A percentile compares a stretch with the other conserved stretches of the same genome.
Conservation (phyloP, 2,888 invertebrate species). For the Temnothorax ravouxi region DNA sequence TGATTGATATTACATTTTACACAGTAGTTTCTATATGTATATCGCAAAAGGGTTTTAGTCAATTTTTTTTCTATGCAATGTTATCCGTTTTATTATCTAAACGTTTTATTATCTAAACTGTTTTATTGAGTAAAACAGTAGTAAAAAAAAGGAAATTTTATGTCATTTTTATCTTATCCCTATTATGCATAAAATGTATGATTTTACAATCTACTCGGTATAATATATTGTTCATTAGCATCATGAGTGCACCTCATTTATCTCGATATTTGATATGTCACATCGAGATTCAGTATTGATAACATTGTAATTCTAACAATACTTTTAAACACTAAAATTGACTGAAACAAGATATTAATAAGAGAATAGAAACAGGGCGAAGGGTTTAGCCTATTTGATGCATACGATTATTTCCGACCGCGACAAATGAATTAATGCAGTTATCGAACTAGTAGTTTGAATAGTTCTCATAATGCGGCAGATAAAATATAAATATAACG, state of each 20-base stretch:
- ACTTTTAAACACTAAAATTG: neutral
- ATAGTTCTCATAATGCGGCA: conserved; percentile 39
- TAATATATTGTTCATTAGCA: conserved; percentile 2
- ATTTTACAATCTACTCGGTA: conserved; percentile 5
- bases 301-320: neutral
- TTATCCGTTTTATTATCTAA: neutral
- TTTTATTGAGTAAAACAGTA: neutral
- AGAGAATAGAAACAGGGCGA: neutral
- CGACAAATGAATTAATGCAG: conserved; percentile 15
- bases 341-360: conserved; percentile 14
- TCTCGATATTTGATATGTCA: neutral
- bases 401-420: conserved; percentile 22
- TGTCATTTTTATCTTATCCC: neutral
- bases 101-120: neutral
- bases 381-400: neutral
- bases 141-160: neutral
- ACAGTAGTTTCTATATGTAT: neutral
- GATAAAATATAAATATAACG: conserved; percentile 17
- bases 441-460: conserved; percentile 47
- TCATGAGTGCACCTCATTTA: neutral
- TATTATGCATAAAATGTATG: neutral
- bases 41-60: neutral
- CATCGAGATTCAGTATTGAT: conserved; percentile 17
- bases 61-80: neutral
- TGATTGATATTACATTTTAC: conserved; percentile 5